These are phyloP conservation scores for Cryptoprocta ferox DNA, from an alignment of 2,797 vertebrate species.

Conservation along the genomic window DNA sequence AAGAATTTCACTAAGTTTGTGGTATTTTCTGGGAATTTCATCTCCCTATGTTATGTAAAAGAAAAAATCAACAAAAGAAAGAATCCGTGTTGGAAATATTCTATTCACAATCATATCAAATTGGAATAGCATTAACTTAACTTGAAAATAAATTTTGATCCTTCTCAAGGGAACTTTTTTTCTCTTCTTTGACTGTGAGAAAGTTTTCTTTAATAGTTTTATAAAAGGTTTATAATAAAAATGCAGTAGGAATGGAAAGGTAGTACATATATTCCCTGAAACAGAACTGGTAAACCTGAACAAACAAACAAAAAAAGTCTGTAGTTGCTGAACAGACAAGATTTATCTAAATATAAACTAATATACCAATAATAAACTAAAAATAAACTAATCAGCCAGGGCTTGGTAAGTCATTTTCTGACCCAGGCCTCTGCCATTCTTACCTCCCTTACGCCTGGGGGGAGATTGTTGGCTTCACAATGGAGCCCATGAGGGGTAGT, in stretches of 20 bases:
- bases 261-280: not conserved
- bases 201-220: constrained; percentile 48
- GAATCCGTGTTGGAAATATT: not conserved
- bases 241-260: not conserved
- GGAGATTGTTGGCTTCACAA: not conserved
- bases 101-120: not conserved
- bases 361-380: not conserved
- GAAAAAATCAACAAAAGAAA: not conserved
- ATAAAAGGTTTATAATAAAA: constrained; percentile 31
- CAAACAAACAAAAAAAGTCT: not conserved
- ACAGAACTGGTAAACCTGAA: constrained; percentile 18
- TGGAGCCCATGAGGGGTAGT: not conserved
- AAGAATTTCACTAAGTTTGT: not conserved
- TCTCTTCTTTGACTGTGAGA: not conserved
- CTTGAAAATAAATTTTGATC: constrained; percentile 62
- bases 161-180: constrained; percentile 20
- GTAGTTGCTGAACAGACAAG: not conserved
- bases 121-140: constrained; percentile 15
- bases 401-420: not conserved
- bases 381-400: not conserved
- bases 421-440: not conserved
- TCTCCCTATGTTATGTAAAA: not conserved
- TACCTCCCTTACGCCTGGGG: not conserved
- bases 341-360: not conserved
- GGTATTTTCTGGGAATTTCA: constrained; percentile 28